Evolutionary conservation across 1,140 invertebrate genomes (phyloP).

Genomic region (Conus ventricosus): DNA sequence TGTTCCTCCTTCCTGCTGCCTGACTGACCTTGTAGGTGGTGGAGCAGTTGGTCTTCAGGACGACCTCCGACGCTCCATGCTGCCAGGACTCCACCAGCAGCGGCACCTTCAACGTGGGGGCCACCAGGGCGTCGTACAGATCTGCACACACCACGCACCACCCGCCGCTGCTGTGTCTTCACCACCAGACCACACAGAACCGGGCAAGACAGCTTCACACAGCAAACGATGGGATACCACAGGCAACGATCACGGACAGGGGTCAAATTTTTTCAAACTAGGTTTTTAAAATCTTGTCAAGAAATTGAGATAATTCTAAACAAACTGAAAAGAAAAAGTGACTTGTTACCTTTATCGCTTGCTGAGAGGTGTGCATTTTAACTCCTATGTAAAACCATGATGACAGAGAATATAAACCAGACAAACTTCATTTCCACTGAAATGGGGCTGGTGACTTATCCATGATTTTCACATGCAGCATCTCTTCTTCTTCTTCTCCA

Average conservation of each 20-base stretch:
- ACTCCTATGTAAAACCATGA: too few relatives aligned
- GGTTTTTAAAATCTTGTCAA: too few relatives aligned
- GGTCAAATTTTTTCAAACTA: too few relatives aligned
- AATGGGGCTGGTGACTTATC: too few relatives aligned
- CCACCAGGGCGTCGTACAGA: slow-evolving; percentile 88
- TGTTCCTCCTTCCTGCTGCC: background rate
- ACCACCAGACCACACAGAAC: slow-evolving; percentile 1
- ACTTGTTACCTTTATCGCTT: too few relatives aligned
- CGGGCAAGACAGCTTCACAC: background rate
- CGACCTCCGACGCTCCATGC: slow-evolving; percentile 75
- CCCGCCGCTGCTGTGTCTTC: background rate
- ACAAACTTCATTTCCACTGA: too few relatives aligned
- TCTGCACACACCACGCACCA: slow-evolving; percentile 76
- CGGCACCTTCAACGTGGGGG: slow-evolving; percentile 82
- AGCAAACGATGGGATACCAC: background rate
- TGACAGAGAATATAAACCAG: too few relatives aligned
- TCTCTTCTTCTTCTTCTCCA: too few relatives aligned
- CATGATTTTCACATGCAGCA: too few relatives aligned
- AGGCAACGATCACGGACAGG: background rate
- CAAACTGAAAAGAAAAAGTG: too few relatives aligned
- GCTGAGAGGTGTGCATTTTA: too few relatives aligned
- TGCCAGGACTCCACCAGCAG: slow-evolving; percentile 92
- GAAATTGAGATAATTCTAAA: too few relatives aligned
- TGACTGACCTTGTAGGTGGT: background rate
- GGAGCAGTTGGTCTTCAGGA: slow-evolving; percentile 68